Percentiles rank a stretch among this genome's conserved stretches.
These are phyloP conservation scores for Meloidogyne floridensis DNA, from an alignment of 1,140 invertebrate species.

Conservation along the genomic window DNA sequence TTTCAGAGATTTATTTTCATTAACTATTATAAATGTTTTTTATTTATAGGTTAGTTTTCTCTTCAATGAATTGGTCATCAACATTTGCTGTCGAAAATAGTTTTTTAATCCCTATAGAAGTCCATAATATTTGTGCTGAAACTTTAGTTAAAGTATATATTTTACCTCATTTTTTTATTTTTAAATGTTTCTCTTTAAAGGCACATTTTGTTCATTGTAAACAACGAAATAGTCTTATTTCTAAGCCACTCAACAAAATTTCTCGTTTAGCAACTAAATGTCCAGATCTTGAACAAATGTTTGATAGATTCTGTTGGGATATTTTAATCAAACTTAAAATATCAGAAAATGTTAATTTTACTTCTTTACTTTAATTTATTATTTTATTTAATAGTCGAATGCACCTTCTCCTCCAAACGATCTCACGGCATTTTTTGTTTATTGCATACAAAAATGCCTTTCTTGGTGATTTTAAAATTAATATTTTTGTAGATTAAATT, in stretches of 20 bases:
- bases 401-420: conserved; percentile 45
- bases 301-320: conserved; percentile 53
- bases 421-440: conserved; percentile 51
- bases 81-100: not conserved
- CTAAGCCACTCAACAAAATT: conserved; percentile 49
- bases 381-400: conserved; percentile 29
- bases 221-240: conserved; percentile 43
- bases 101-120: conserved; percentile 40
- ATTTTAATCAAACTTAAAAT: conserved; percentile 46
- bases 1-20: not conserved
- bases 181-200: conserved; percentile 13
- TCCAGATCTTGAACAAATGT: conserved; percentile 50
- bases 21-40: not conserved
- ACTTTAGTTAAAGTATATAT: conserved; percentile 31
- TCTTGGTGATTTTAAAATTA: conserved; percentile 28
- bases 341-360: conserved; percentile 29
- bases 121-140: conserved; percentile 38
- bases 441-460: conserved; percentile 43
- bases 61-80: conserved; percentile 41
- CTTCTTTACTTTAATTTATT: not conserved
- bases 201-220: conserved; percentile 55
- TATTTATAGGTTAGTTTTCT: conserved; percentile 38
- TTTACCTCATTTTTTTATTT: conserved; percentile 7
- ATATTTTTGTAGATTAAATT: conserved; percentile 23
- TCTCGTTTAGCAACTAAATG: conserved; percentile 45